Conservation (phyloP, 2,797 vertebrate species). For the Sebastes iracundus region DNA sequence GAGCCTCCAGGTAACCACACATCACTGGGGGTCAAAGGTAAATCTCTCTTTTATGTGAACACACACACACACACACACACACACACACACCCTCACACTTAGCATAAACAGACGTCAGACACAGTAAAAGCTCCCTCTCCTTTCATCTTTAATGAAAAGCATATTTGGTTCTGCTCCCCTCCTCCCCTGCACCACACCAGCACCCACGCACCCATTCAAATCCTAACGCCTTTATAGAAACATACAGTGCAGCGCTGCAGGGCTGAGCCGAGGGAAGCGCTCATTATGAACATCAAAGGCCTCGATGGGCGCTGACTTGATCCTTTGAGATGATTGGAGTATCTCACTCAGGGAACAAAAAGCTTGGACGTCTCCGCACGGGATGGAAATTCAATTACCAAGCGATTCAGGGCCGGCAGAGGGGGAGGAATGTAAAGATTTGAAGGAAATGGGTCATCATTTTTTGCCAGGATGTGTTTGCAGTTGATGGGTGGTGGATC, state of each 20-base stretch:
- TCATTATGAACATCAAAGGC: constrained; percentile 74
- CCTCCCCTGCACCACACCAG: constrained; percentile 27
- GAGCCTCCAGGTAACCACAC: constrained; percentile 34
- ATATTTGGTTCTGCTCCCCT: constrained; percentile 50
- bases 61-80: constrained; percentile 40
- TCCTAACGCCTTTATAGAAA: constrained; percentile 58
- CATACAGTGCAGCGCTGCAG: constrained; percentile 50
- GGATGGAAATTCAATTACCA: constrained; percentile 45
- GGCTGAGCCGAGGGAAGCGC: constrained; percentile 60
- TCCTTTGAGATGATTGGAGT: constrained; percentile 62
- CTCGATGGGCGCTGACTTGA: constrained; percentile 53
- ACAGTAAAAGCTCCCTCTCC: constrained; percentile 65
- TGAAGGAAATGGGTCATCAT: constrained; percentile 63
- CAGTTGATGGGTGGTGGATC: constrained; percentile 45
- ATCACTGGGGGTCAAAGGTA: constrained; percentile 42
- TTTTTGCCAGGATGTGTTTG: constrained; percentile 49
- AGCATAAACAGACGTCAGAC: constrained; percentile 56
- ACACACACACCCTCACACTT: constrained; percentile 33
- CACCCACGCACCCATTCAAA: constrained; percentile 60
- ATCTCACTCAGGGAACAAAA: constrained; percentile 48
- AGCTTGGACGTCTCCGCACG: constrained; percentile 21
- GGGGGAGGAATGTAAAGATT: constrained; percentile 39
- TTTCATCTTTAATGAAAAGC: constrained; percentile 81
- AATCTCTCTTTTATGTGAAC: constrained; percentile 42
- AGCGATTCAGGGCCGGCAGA: constrained; percentile 22